Conservation (phyloP, 2,113 vertebrate species). For the Oreochromis tanganicae region DNA sequence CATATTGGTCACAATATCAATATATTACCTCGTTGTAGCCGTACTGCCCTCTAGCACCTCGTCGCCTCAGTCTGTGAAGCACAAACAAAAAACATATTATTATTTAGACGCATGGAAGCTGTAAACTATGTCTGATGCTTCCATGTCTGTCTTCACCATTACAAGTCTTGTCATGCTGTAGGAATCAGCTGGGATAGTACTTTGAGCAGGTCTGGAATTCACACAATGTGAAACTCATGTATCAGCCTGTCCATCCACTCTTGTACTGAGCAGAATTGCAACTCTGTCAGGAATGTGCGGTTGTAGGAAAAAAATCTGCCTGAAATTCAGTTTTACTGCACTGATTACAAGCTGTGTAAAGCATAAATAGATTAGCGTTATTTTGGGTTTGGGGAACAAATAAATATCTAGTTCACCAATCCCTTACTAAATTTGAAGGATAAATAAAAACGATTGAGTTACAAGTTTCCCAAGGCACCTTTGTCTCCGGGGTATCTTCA, state of each 20-base stretch:
- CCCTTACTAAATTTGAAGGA: neutral
- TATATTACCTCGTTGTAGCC: constrained; percentile 73
- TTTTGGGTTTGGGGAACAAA: neutral
- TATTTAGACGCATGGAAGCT: neutral
- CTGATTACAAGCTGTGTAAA: neutral
- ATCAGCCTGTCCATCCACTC: neutral
- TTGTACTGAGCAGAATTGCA: neutral
- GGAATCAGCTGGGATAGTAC: constrained; percentile 6
- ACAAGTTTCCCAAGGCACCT: neutral
- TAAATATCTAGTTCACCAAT: neutral
- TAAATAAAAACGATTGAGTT: neutral
- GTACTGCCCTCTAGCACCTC: constrained; percentile 62
- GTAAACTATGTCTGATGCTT: neutral
- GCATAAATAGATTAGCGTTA: neutral
- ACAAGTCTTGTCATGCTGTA: constrained; percentile 29
- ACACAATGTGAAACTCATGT: constrained; percentile 18
- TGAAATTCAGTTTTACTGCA: neutral
- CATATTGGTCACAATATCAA: neutral
- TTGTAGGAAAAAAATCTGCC: neutral
- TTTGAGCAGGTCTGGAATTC: constrained; percentile 36
- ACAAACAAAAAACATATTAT: neutral
- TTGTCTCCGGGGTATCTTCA: neutral
- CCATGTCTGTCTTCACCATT: neutral
- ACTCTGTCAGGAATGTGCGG: neutral
- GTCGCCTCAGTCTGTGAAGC: constrained; percentile 63